Evolutionary conservation across 2,113 vertebrate genomes (phyloP), one percentile per base, ranked within the genome.

Genomic region (Aegithalos caudatus): DNA sequence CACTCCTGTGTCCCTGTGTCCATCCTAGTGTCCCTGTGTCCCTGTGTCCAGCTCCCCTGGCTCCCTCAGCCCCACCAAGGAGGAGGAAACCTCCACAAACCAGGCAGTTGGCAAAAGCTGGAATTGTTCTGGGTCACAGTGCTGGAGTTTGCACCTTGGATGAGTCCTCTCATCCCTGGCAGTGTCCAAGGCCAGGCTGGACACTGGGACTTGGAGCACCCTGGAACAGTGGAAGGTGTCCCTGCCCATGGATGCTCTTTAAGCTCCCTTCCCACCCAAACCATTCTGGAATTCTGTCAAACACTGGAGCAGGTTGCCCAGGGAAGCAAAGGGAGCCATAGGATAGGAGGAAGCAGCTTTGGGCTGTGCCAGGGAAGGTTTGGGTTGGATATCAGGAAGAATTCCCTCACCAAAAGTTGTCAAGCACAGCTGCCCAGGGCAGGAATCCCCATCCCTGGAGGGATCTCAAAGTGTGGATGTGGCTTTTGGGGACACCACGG

Each of bases 91-190:
- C n/a, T 29, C 22, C 10, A 1, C 65, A 16, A 45, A 12, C 1
- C 0, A 47, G 10, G 23, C 37, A 10, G 0, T 12, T 44, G 62
- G n/a, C n/a, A 1, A 65, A 35, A 48, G 5, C 40, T 53, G 64
- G 14, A 2, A 62, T 70, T 40, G 1, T 1, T 23, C n/a, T 29
- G 37, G 27, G 40, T 54, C 23, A 1, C 13, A 2, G 25, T 0
- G 9, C 6, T 6, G 57, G 42, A 50, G 44, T 35, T 12, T 23
- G 17, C 23, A 5, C 40, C 4, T 0, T 6, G 47, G n/a, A 4
- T 24, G 35, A 6, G n/a, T n/a, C 9, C 25, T 15, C 29, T 17
- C 23, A 6, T 6, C 40, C 65, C 57, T 64, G 65, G 24, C 2
- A 54, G 48, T 47, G 65, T 2, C 57, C 73, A 2, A 24, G 47